A percentile compares a stretch with the other conserved stretches of the same genome.
These are phyloP conservation scores for Paramuricea clavata DNA, from an alignment of 92 coral and sea anemone genomes.

Conservation along the genomic window DNA sequence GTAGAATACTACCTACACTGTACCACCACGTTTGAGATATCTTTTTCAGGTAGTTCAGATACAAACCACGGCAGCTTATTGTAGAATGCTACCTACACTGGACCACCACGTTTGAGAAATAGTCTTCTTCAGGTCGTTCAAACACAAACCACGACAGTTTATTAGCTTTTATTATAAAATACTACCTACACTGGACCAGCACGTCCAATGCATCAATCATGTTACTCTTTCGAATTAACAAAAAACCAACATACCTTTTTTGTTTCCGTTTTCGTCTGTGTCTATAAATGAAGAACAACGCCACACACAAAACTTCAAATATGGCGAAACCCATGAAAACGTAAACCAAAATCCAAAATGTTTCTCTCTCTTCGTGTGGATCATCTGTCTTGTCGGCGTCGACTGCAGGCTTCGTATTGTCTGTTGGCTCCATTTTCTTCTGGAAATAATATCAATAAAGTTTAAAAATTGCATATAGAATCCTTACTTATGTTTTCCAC, in stretches of 20 bases:
- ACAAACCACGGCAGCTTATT: too few relatives aligned
- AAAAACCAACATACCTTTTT: background rate
- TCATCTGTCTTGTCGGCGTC: background rate
- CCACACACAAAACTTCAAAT: constrained; percentile 45
- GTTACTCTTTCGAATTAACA: too few relatives aligned
- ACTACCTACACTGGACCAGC: too few relatives aligned
- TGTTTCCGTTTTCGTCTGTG: constrained; percentile 22
- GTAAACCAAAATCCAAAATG: constrained; percentile 39
- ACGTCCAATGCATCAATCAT: too few relatives aligned
- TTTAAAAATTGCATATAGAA: background rate
- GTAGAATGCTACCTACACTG: too few relatives aligned
- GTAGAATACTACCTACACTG: too few relatives aligned
- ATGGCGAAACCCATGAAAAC: constrained; percentile 42
- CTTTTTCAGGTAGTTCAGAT: too few relatives aligned
- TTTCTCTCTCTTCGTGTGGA: background rate
- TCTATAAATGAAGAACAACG: constrained; percentile 28
- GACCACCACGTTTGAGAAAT: too few relatives aligned
- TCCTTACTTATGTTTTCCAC: background rate
- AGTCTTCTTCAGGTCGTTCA: too few relatives aligned
- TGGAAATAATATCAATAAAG: background rate
- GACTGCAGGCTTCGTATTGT: background rate
- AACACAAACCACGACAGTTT: too few relatives aligned
- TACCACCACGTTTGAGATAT: too few relatives aligned
- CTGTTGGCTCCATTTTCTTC: background rate
- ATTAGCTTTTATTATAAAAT: too few relatives aligned